Percentiles rank a stretch among this genome's conserved stretches.
phyloP scores from a whole-genome alignment of 1,140 invertebrate species.

The Diachasmimorpha longicaudata region DNA sequence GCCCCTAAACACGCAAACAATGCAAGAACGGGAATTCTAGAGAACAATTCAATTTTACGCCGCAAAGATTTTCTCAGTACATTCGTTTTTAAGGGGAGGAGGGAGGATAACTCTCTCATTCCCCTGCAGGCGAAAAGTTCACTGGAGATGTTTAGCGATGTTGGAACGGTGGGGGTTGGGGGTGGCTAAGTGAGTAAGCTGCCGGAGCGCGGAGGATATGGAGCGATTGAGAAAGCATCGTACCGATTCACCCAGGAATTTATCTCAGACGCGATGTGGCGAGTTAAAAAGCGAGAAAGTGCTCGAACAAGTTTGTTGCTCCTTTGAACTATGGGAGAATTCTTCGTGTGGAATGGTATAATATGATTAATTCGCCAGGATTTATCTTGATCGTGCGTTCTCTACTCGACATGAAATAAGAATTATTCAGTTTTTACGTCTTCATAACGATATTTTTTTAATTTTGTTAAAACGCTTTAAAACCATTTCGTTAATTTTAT shows the following conservation, averaged over 20 bases:
- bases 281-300: constrained; percentile 16
- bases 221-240: constrained; percentile 15
- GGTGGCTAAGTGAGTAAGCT: constrained; percentile 14
- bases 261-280: constrained; percentile 6
- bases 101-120: background rate
- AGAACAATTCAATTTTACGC: background rate
- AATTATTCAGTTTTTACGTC: background rate
- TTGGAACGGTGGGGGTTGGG: background rate
- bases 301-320: background rate
- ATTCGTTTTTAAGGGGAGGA: background rate
- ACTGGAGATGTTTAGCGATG: constrained; percentile 3
- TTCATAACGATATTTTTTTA: background rate
- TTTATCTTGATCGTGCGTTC: too few species aligned
- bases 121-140: background rate
- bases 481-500: too few species aligned
- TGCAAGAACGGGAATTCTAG: background rate
- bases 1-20: background rate
- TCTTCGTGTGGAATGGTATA: background rate
- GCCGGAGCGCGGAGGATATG: background rate
- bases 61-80: background rate
- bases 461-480: too few species aligned
- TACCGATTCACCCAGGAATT: constrained; percentile 18
- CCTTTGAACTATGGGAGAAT: background rate
- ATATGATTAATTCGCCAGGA: background rate
- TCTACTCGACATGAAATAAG: background rate